phyloP scores from a whole-genome alignment of 2,113 vertebrate genomes.

The Nasalis larvatus region DNA sequence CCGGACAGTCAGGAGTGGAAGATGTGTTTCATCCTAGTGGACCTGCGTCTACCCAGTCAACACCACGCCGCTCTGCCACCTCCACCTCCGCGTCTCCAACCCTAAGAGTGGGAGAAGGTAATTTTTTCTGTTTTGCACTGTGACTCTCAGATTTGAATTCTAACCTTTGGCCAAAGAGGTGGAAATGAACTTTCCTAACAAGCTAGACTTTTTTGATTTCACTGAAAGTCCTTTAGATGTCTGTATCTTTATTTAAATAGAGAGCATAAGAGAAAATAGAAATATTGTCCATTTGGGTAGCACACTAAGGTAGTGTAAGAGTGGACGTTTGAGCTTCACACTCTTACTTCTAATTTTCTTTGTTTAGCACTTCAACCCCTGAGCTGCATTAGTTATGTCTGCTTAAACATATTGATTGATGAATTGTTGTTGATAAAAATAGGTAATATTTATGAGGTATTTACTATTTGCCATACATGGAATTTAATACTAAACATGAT shows the following conservation, averaged over 20 bases:
- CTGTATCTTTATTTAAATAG: background rate
- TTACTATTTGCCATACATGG: background rate
- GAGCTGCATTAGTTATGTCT: background rate
- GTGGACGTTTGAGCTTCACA: background rate
- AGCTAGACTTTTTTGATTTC: background rate
- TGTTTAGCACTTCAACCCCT: background rate
- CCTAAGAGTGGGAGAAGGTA: slow-evolving; percentile 89
- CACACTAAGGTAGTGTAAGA: background rate
- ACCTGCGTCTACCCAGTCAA: slow-evolving; percentile 91
- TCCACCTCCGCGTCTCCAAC: slow-evolving; percentile 91
- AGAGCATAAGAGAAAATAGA: background rate
- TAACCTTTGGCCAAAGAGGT: background rate
- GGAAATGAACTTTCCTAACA: background rate
- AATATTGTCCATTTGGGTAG: background rate
- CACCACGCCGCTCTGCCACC: slow-evolving; percentile 89
- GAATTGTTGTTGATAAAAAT: background rate
- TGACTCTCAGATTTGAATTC: background rate
- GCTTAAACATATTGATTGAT: background rate
- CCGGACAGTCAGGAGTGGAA: slow-evolving; percentile 81
- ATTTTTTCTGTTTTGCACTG: background rate
- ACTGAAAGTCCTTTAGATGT: background rate
- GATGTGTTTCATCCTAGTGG: slow-evolving; percentile 84
- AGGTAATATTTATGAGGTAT: background rate
- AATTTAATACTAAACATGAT: background rate
- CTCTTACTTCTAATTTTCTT: background rate